Evolutionary conservation across 2,888 invertebrate genomes (phyloP), one percentile per base, ranked within the genome.

Genomic region (Beris morrisii): DNA sequence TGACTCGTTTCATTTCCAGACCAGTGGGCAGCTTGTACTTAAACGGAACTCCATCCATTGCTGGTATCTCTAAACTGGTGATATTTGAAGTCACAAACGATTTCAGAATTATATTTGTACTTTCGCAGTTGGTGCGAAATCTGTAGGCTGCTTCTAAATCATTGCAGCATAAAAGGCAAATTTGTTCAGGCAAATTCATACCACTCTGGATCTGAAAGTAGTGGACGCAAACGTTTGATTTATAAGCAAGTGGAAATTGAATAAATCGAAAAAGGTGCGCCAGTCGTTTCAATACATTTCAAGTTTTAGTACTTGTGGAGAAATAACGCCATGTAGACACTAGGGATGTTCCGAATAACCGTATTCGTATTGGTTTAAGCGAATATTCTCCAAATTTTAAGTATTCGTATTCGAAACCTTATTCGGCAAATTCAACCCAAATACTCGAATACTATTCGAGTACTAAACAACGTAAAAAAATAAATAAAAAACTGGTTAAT

Each of bases 81-180:
- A 46, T 38, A 9, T 58, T 63, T 30, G 57, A 45, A 11, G 61
- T 54, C 5, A 70, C 66, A 64, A 76, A 73, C 9, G 74, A 72
- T 64, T 69, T 74, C 30, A 79, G 76, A 4, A 81, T 74, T 2
- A 77, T 74, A 43, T 75, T 74, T 0, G 79, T 77, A n/a, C 75
- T 74, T 46, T 77, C 74, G 54, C 80, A 80, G 58, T 78, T 79
- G 32, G 75, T 75, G 0, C 75, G 76, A 67, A 81, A 81, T 38
- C 76, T 74, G 70, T 76, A 80, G 4, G 80, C 76, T 1, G 75
- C 73, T 53, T 73, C 72, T 2, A 81, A 69, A 66, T 81, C 81
- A 3, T 72, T 68, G 9, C 77, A 66, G 45, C 81, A 81, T 4
- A 70, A 69, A 0, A 64, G 43, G 59, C 81, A 81, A 50, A 81